Evolutionary conservation across 1,140 invertebrate genomes (phyloP).

Genomic region (Brachionus asplanchnoidis): DNA sequence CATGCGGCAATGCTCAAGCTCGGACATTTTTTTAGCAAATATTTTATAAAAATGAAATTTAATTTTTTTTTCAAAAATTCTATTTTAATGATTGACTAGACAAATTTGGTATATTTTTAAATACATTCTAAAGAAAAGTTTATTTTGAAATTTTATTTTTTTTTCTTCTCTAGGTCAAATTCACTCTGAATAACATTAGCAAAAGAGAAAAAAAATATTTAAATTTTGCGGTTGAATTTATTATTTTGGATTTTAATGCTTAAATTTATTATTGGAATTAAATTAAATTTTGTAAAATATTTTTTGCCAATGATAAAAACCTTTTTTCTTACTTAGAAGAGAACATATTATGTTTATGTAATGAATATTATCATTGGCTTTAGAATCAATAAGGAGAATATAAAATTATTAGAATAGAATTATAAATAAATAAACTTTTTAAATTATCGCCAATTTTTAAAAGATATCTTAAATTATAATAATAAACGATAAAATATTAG

Average conservation of each 20-base stretch:
- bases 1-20: constrained; percentile 16
- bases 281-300: background rate
- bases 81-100: background rate
- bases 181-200: background rate
- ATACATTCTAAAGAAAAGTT: background rate
- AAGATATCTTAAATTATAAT: background rate
- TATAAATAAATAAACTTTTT: background rate
- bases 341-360: background rate
- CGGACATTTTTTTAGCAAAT: constrained; percentile 28
- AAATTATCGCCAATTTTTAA: background rate
- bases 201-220: background rate
- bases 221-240: background rate
- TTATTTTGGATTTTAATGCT: background rate
- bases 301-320: background rate
- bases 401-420: background rate
- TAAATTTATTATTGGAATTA: background rate
- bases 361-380: background rate
- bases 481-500: background rate
- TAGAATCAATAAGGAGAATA: background rate
- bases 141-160: background rate
- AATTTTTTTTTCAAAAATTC: background rate
- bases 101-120: background rate
- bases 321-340: background rate
- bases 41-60: background rate
- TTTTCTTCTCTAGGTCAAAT: background rate